Base-by-base conservation (phyloP, 2,888 invertebrate species). In the Caprella mutica region DNA sequence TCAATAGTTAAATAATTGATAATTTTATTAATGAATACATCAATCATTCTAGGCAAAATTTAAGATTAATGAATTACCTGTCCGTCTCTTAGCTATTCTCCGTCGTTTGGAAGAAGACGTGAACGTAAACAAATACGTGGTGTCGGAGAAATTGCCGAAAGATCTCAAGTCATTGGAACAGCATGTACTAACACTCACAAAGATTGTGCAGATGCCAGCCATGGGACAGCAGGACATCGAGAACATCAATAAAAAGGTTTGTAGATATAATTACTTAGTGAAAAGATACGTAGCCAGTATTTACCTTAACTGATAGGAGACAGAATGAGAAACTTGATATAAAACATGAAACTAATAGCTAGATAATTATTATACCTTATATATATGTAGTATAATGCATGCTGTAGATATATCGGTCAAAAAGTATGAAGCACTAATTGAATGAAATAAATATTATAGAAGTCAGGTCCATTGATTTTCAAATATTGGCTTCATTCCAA, bases 71-170 rank as follows among this genome's bases (percentile, higher is more conserved):
- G 12, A 12, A 35, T 35, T 35, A 35, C 35, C 35, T 12, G 14
- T 35, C 35, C 9, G 12, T 35, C 14, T n/a, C n/a, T 3, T 63
- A 76, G 77, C 81, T 42, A 75, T 87, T 55, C 74, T 87, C 46
- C 81, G 83, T 70, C 79, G 82, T 66, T 73, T 87, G 65, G 81
- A 84, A 68, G 85, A 87, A 70, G 86, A 87, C 73, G 79, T 82
- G 39, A 81, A 83, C 73, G 78, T 85, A 38, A 84, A 85, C 69
- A 77, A 76, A 59, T 86, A 85, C 72, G 77, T 90, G 61, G 81
- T 82, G 1, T 82, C 83, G 64, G 86, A 87, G 69, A 86, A 88
- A 70, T 71, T 90, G 53, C 86, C 86, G 0, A 80, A 82, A 67
- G 90, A 91, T 71, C 75, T 83, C 43, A 72, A 76, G 2, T 72